A percentile compares a stretch with the other conserved stretches of the same genome.
phyloP scores from a whole-genome alignment of 2,797 vertebrate species.

The Numenius phaeopus region DNA sequence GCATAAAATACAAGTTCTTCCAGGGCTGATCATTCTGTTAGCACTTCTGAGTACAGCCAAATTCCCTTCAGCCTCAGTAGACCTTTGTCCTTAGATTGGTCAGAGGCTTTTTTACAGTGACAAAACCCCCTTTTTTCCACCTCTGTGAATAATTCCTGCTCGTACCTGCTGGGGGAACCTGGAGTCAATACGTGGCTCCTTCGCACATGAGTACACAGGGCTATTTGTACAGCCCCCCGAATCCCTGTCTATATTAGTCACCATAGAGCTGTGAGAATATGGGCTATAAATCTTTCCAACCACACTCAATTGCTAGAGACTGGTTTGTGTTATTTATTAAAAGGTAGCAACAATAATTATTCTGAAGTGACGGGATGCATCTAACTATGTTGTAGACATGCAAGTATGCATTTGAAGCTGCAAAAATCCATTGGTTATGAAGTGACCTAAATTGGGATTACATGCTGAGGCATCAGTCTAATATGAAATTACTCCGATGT shows the following conservation, averaged over 20 bases:
- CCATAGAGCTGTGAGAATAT: background rate
- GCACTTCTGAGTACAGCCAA: background rate
- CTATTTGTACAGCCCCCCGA: background rate
- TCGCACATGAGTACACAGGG: background rate
- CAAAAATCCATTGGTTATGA: background rate
- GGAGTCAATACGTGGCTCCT: background rate
- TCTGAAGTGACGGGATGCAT: background rate
- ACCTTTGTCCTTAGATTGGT: background rate
- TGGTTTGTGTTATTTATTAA: constrained; percentile 9
- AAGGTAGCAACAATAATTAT: constrained; percentile 3
- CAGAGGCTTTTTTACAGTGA: background rate
- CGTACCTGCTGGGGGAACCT: background rate
- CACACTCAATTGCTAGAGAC: background rate
- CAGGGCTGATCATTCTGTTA: background rate
- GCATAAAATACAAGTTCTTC: background rate
- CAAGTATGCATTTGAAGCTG: background rate
- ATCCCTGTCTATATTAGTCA: background rate
- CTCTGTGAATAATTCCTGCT: background rate
- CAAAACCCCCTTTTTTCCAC: background rate
- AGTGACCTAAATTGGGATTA: constrained; percentile 36
- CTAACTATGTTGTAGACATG: background rate
- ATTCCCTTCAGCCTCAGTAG: background rate
- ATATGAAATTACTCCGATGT: constrained; percentile 27
- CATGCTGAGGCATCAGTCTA: constrained; percentile 30
- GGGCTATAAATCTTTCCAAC: background rate